Percentiles rank a stretch among this genome's conserved stretches.
These are phyloP conservation scores for Sandelia bainsii DNA, from an alignment of 2,797 vertebrate genomes.

Conservation along the genomic window DNA sequence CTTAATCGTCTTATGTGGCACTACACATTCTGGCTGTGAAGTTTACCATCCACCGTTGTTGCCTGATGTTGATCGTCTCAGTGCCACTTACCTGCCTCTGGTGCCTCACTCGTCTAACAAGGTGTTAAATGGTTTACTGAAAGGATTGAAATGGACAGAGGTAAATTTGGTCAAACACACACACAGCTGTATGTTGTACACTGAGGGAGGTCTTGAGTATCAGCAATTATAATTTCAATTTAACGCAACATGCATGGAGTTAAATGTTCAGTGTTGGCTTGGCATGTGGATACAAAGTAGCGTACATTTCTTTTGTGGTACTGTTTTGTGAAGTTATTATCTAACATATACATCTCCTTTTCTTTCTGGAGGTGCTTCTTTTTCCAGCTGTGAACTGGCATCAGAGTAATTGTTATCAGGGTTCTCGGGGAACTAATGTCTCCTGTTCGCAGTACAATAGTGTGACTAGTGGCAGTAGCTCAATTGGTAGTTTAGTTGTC, in stretches of 20 bases:
- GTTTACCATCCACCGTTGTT: constrained; percentile 34
- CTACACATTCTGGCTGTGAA: not conserved
- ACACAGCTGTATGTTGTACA: not conserved
- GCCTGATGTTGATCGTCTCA: constrained; percentile 41
- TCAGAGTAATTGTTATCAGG: no score
- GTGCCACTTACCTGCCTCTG: constrained; percentile 32
- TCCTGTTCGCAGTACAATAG: no score
- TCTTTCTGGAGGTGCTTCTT: no score
- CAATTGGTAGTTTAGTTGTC: no score
- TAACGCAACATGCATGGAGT: constrained; percentile 15
- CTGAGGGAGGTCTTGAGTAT: constrained; percentile 18
- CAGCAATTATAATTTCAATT: constrained; percentile 49
- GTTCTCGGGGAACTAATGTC: no score
- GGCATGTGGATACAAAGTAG: no score
- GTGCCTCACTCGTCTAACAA: not conserved
- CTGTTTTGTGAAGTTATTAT: no score
- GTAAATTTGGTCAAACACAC: constrained; percentile 34
- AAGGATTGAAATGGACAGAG: constrained; percentile 20
- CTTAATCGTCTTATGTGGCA: constrained; percentile 40
- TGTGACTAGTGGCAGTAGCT: no score
- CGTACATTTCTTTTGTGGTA: no score
- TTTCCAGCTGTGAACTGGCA: no score
- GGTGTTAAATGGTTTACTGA: constrained; percentile 25
- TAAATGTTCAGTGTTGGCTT: no score
- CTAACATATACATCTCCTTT: no score